Base-by-base conservation (phyloP, 2,888 invertebrate species). In the Yponomeuta evonymella region DNA sequence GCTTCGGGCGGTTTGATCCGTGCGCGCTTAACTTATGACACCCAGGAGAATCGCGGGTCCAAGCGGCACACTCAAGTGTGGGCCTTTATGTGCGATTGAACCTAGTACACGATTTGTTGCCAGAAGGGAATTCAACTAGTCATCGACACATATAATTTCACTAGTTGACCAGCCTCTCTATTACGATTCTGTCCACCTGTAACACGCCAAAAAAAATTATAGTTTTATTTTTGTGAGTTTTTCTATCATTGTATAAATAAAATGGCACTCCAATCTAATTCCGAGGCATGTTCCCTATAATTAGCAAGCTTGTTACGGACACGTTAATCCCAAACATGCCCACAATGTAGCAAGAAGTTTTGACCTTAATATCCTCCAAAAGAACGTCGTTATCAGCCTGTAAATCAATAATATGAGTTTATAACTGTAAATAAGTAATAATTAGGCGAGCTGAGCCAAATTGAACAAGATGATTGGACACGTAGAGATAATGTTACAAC, bases 401-500 rank as follows among this genome's bases (percentile, higher is more conserved):
- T 15, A 65, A 65, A 65, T 65, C 30, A 65, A 65, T 65, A 65
- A 65, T 33, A 65, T 65, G 65, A 6, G 65, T 30, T 65, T 65
- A 65, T 12, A 65, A 29, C 64, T 29, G 8, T 64, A 62, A 62
- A 63, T 15, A 63, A 51, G 48, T 69, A 70, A 70, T 70, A 70
- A 70, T 70, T 70, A 70, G 70, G 70, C 63, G 58, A 58, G 33
- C 30, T 3, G 51, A 15, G 15, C 51, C 51, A 15, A 51, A 51
- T 51, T 15, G 70, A 11, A 33, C 30, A 30, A 36, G 8, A n/a
- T 5, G 5, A 65, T 5, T 65, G 23, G 29, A 33, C 10, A 33
- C 65, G 30, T 65, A 23, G 29, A 23, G 65, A 65, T 65, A 70
- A 70, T 1, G 48, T 29, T 48, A 12, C 66, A 77, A 80, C 76